phyloP scores from a whole-genome alignment of 30 jellyfish, hydroid and myxozoan genomes.

The Sanderia malayensis region DNA sequence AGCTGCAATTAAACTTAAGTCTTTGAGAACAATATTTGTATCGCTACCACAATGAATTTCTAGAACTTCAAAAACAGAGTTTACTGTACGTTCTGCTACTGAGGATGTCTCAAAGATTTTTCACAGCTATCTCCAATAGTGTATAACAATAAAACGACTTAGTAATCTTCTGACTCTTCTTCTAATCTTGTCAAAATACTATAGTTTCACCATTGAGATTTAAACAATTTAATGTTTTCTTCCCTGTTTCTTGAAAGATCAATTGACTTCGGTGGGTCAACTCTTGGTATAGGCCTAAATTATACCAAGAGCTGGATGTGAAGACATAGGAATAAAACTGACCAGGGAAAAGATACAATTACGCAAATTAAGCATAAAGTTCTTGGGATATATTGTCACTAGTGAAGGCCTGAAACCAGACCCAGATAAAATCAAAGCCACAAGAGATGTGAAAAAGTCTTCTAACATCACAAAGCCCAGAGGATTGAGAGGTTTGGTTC shows the following conservation, averaged over 20 bases:
- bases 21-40: conserved; percentile 11
- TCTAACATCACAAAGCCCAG: too few species aligned
- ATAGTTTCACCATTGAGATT: conserved; percentile 43
- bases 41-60: conserved; percentile 34
- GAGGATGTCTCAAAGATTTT: conserved; percentile 29
- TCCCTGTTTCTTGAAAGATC: conserved; percentile 50
- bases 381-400: too few species aligned
- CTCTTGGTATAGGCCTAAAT: conserved; percentile 44
- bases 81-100: conserved; percentile 31
- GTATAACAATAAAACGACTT: conserved; percentile 33
- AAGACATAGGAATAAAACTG: too few species aligned
- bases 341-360: too few species aligned
- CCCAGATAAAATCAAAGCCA: too few species aligned
- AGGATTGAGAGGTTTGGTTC: too few species aligned
- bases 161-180: conserved; percentile 34
- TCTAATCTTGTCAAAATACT: conserved; percentile 39
- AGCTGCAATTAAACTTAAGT: conserved; percentile 38
- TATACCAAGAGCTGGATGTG: too few species aligned
- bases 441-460: too few species aligned
- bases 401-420: too few species aligned
- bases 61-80: conserved; percentile 15
- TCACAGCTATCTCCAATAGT: conserved; percentile 46
- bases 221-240: conserved; percentile 28
- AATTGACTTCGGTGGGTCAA: conserved; percentile 40
- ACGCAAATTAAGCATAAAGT: too few species aligned